A percentile compares a stretch with the other conserved stretches of the same genome.
Conservation (phyloP, 1,140 invertebrate genomes). For the Anthonomus grandis region DNA sequence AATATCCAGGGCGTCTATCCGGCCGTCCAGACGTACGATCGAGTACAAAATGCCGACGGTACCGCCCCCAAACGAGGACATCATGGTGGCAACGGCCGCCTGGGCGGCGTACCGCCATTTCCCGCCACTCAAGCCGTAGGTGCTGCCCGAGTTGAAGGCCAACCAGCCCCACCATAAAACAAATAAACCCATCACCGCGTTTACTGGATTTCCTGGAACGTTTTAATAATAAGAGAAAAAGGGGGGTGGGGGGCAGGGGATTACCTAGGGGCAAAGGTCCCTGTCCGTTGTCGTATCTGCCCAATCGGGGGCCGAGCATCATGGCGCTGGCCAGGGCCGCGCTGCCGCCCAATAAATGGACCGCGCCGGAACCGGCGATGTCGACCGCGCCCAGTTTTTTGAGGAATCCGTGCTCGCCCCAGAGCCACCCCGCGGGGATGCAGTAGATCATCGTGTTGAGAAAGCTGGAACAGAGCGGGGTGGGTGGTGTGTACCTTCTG, state of each 20-base stretch:
- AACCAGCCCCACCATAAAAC: constrained; percentile 96
- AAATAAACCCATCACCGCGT: constrained; percentile 87
- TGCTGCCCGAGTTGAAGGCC: constrained; percentile 90
- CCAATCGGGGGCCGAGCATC: constrained; percentile 86
- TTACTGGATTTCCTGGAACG: constrained; percentile 71
- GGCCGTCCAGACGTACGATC: constrained; percentile 65
- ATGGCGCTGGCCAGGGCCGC: constrained; percentile 81
- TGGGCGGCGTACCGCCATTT: constrained; percentile 86
- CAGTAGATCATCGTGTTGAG: constrained; percentile 89
- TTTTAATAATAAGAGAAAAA: neutral
- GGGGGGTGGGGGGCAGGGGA: no score
- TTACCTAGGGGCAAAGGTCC: constrained; percentile 70
- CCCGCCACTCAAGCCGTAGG: constrained; percentile 68
- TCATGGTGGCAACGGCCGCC: constrained; percentile 85
- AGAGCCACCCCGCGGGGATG: constrained; percentile 90
- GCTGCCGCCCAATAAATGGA: constrained; percentile 65
- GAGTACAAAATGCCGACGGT: constrained; percentile 68
- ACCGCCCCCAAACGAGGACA: constrained; percentile 86
- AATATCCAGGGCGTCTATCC: constrained; percentile 76
- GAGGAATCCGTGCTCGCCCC: constrained; percentile 83
- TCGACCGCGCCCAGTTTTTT: constrained; percentile 79
- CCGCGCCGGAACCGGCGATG: constrained; percentile 87
- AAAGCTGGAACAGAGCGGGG: constrained; percentile 63
- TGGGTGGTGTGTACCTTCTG: neutral
- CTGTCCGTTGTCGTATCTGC: constrained; percentile 75